phyloP scores from a whole-genome alignment of 2,888 invertebrate genomes.

The Macaria liturata region DNA sequence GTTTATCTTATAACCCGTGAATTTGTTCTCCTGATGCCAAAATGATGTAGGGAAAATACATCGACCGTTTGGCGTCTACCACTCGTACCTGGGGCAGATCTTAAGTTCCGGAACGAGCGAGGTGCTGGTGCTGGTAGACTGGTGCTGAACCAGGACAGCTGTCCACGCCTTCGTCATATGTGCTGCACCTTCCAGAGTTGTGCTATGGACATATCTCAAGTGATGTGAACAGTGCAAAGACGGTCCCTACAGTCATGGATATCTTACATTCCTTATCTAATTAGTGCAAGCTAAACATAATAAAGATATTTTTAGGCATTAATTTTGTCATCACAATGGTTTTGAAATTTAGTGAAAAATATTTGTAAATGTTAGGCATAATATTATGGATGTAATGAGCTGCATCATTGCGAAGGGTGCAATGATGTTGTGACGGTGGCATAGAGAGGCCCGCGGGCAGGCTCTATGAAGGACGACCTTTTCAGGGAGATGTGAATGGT shows the following conservation, averaged over 20 bases:
- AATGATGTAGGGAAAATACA: conserved; percentile 13
- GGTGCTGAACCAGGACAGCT: conserved; percentile 1
- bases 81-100: conserved; percentile 8
- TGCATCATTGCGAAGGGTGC: conserved; percentile 63
- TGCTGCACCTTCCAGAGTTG: conserved; percentile 15
- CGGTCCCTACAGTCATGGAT: conserved; percentile 16
- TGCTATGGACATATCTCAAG: conserved; percentile 22
- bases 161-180: conserved; percentile 3
- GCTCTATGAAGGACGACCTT: conserved; percentile 81
- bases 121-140: conserved; percentile 6
- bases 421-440: conserved; percentile 58
- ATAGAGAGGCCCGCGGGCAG: conserved; percentile 66
- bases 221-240: conserved; percentile 36
- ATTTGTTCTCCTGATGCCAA: conserved; percentile 1
- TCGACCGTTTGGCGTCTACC: conserved; percentile 4
- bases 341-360: conserved; percentile 33
- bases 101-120: conserved; percentile 9
- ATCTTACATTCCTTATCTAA: conserved; percentile 18
- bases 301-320: conserved; percentile 1
- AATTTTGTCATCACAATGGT: conserved; percentile 19
- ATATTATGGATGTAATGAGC: conserved; percentile 57
- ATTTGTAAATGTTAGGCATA: conserved; percentile 38
- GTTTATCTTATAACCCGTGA: neutral
- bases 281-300: conserved; percentile 12
- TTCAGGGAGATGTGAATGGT: conserved; percentile 97